Evolutionary conservation across 2,888 invertebrate genomes (phyloP).

Genomic region (Amaurobius ferox): DNA sequence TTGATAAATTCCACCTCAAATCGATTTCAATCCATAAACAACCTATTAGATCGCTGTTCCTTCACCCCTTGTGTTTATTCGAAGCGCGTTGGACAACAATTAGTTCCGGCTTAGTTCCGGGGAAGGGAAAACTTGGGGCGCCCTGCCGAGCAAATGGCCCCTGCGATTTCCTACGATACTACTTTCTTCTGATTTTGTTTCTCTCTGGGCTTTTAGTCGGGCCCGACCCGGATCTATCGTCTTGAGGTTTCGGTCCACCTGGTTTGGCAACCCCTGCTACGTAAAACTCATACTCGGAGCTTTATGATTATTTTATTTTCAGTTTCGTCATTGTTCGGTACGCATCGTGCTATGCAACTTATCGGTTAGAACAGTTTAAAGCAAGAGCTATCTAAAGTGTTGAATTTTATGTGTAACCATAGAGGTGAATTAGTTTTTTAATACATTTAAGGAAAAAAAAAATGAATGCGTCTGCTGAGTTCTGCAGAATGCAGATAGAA

Average conservation of each 20-base stretch:
- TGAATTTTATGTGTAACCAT: no score
- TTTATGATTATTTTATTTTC: constrained; percentile 9
- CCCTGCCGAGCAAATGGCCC: constrained; percentile 42
- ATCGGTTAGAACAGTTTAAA: neutral
- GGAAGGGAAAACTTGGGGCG: constrained; percentile 39
- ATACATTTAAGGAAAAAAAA: no score
- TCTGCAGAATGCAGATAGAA: no score
- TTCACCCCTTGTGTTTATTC: constrained; percentile 39
- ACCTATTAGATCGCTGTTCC: constrained; percentile 12
- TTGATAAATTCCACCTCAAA: no score
- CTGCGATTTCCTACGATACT: neutral
- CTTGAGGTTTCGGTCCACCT: constrained; percentile 43
- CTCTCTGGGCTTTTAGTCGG: constrained; percentile 13
- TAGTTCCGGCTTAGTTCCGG: constrained; percentile 68
- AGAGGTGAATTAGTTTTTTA: no score
- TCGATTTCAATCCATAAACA: neutral
- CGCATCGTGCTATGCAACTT: neutral
- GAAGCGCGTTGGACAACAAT: constrained; percentile 44
- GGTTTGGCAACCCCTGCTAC: neutral
- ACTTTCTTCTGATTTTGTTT: constrained; percentile 7
- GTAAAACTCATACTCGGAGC: constrained; percentile 2
- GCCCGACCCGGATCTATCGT: constrained; percentile 38
- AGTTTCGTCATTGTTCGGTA: neutral
- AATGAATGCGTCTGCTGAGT: no score
- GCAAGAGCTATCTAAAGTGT: no score